Conservation (phyloP, 2,113 vertebrate species). For the Hippocampus comes region DNA sequence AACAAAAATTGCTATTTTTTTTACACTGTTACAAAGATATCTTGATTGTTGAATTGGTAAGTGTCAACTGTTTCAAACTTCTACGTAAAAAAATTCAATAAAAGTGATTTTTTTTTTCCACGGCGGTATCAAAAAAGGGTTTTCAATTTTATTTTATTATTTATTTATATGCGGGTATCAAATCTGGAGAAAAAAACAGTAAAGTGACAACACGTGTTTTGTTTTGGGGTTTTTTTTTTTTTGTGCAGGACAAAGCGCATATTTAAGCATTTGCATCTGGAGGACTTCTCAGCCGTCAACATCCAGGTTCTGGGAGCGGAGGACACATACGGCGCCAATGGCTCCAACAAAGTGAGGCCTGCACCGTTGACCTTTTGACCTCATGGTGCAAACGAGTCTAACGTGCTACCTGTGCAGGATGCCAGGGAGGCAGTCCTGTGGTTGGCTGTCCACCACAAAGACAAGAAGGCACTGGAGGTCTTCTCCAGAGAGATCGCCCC, state of each 20-base stretch:
- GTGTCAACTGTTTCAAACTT: no score
- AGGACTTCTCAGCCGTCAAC: conserved; percentile 81
- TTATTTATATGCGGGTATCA: no score
- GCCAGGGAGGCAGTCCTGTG: conserved; percentile 80
- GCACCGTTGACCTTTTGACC: neutral
- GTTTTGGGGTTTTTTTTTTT: neutral
- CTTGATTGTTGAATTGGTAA: no score
- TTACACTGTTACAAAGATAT: no score
- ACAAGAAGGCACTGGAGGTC: conserved; percentile 80
- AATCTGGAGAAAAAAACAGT: no score
- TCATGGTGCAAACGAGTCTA: neutral
- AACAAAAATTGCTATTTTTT: no score
- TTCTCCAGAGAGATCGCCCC: conserved; percentile 81
- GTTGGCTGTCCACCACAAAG: conserved; percentile 80
- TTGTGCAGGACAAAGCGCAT: conserved; percentile 71
- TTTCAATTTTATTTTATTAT: no score
- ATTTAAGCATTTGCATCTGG: conserved; percentile 75
- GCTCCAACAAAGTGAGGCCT: conserved; percentile 58
- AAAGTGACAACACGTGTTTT: no score
- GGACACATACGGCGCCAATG: conserved; percentile 79
- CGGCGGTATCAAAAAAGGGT: no score
- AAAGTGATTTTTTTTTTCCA: no score
- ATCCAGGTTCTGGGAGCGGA: conserved; percentile 83
- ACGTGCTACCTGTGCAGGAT: conserved; percentile 47
- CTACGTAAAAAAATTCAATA: no score